Evolutionary conservation across 2,797 vertebrate species (phyloP), one percentile per base, ranked within the genome.

Genomic region (Xiphophorus birchmanni): DNA sequence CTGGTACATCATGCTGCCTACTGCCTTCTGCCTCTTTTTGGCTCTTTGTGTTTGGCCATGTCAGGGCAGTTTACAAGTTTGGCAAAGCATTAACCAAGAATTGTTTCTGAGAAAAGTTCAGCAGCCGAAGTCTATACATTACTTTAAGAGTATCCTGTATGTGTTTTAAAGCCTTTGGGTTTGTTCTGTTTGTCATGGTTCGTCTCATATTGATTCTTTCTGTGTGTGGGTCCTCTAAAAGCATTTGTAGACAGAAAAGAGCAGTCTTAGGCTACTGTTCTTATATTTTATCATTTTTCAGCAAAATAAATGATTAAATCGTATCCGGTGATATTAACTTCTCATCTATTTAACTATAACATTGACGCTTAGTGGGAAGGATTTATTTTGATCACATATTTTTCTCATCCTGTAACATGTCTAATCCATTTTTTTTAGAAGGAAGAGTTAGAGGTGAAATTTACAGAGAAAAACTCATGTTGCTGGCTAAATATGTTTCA

Each of bases 401-500:
- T 81, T 71, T 80, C 74, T 84, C 42, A 86, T 37, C 44, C 77
- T 85, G 45, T 89, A 88, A 91, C 76, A 80, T 69, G 67, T 48
- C 26, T 88, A 86, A 87, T 88, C 58, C 73, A 80, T 77, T 89
- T 87, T 87, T 71, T 86, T 74, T 87, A 52, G 29, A 83, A 78
- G 50, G 73, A 77, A 87, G 74, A 82, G 84, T 83, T 42, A 54
- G 35, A 76, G 83, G 76, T 87, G 47, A 87, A 86, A 80, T 29
- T 15, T 4, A 80, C 69, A 73, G 83, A 77, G 50, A 79, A 50
- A 42, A 40, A 71, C 50, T 2, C 26, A 45, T 74, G 76, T 67
- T 50, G 82, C 79, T 91, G 80, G 75, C 82, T 87, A 82, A 90
- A 86, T 90, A 86, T 87, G 86, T 92, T 92, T 91, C 65, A 87